Evolutionary conservation across 1,140 invertebrate genomes (phyloP).

Genomic region (Atta cephalotes): DNA sequence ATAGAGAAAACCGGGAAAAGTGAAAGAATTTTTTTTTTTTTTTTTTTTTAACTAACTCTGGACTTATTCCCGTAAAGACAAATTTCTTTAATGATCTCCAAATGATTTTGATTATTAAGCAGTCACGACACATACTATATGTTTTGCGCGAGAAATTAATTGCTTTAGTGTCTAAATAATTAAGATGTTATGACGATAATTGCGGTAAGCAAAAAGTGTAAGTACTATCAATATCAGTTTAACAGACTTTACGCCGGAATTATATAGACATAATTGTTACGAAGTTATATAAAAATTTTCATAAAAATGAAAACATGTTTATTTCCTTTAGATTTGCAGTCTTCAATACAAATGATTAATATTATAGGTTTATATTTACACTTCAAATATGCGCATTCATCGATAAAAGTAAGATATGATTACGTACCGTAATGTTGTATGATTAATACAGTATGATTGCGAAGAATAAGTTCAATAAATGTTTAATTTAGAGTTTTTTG

Average conservation of each 20-base stretch:
- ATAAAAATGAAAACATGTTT: neutral
- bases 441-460: neutral
- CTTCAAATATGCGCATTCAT: too few species aligned
- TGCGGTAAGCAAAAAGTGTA: neutral
- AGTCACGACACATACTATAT: neutral
- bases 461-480: conserved; percentile 1
- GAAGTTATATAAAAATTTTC: neutral
- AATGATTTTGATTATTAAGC: conserved; percentile 20
- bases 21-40: too few species aligned
- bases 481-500: neutral
- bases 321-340: neutral
- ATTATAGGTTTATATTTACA: too few species aligned
- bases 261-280: neutral
- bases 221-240: neutral
- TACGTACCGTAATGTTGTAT: neutral
- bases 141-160: conserved; percentile 2
- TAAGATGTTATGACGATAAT: neutral
- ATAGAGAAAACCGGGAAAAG: too few species aligned
- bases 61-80: neutral
- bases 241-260: neutral
- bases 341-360: conserved; percentile 3
- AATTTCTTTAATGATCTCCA: conserved; percentile 14
- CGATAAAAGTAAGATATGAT: too few species aligned
- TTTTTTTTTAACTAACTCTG: too few species aligned
- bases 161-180: neutral